Base-by-base conservation (phyloP, 2,888 invertebrate genomes). In the Boloria euphrosyne region DNA sequence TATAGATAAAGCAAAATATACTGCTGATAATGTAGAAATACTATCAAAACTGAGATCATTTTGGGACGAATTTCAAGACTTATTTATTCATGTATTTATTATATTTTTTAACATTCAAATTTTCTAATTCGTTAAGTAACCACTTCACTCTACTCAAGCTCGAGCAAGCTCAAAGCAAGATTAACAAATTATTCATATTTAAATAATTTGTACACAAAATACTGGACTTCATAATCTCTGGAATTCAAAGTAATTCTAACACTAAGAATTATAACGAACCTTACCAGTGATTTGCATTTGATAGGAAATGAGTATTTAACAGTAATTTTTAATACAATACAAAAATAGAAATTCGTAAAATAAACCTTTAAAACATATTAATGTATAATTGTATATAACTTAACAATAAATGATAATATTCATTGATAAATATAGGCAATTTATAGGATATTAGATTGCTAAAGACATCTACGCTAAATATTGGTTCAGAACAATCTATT, bases 281-380 rank as follows among this genome's bases (percentile, higher is more conserved):
- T 57, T 49, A 51, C 27, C 50, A 38, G 31, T 13, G 13, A 47
- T 17, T 62, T 54, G 53, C 46, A 62, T 62, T 55, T 62, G 54
- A 62, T 49, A 49, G 70, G 55, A 70, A 68, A 73, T 69, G 74
- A 75, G 74, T 75, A 68, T 66, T 68, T 67, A 67, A 69, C 54
- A 65, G 16, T 60, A 57, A 27, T 43, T 17, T 60, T 68, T 27
- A 70, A 67, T 66, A 67, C 61, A 69, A 67, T 75, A 75, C 70
- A 74, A 75, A 75, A 75, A 75, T 74, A 74, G 66, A 70, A 73
- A 73, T 72, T 68, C 66, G 59, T 71, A 68, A 73, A 71, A 67
- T 63, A 71, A 51, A 47, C 51, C 51, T 61, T 38, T 51, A 65
- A 57, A 58, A 65, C 51, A 63, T 54, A 50, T 51, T 49, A 55